Evolutionary conservation across 2,888 invertebrate genomes (phyloP).

Genomic region (Caenorhabditis angaria): DNA sequence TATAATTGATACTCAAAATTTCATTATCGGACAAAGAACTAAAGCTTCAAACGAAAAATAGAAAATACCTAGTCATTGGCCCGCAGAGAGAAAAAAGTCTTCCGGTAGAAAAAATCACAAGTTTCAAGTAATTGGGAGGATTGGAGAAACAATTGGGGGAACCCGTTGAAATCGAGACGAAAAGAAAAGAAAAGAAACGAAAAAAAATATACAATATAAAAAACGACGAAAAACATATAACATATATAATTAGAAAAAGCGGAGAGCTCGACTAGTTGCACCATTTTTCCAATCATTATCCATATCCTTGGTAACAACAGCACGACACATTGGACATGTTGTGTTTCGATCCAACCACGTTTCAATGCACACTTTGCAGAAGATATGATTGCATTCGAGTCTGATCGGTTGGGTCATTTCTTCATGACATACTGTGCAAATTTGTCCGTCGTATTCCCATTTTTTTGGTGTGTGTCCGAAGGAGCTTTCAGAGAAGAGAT

Average conservation of each 20-base stretch:
- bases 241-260: slow-evolving; percentile 16
- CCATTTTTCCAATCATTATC: slow-evolving; percentile 43
- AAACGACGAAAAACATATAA: no score
- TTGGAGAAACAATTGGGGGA: no score
- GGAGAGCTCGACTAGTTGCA: slow-evolving; percentile 23
- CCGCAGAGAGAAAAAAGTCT: no score
- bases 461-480: slow-evolving; percentile 13
- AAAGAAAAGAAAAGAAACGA: background rate
- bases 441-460: slow-evolving; percentile 4
- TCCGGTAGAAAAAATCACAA: no score
- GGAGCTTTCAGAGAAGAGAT: slow-evolving; percentile 17
- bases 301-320: slow-evolving; percentile 33
- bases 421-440: slow-evolving; percentile 30
- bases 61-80: no score
- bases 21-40: no score
- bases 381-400: slow-evolving; percentile 63
- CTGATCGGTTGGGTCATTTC: slow-evolving; percentile 20
- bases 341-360: slow-evolving; percentile 63
- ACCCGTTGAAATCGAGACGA: no score
- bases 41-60: no score
- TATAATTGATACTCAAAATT: no score
- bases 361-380: slow-evolving; percentile 64
- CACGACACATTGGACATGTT: slow-evolving; percentile 66
- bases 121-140: no score
- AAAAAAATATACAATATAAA: background rate